These are phyloP conservation scores for Rhinogobio ventralis DNA, from an alignment of 2,797 vertebrate genomes.

Conservation along the genomic window DNA sequence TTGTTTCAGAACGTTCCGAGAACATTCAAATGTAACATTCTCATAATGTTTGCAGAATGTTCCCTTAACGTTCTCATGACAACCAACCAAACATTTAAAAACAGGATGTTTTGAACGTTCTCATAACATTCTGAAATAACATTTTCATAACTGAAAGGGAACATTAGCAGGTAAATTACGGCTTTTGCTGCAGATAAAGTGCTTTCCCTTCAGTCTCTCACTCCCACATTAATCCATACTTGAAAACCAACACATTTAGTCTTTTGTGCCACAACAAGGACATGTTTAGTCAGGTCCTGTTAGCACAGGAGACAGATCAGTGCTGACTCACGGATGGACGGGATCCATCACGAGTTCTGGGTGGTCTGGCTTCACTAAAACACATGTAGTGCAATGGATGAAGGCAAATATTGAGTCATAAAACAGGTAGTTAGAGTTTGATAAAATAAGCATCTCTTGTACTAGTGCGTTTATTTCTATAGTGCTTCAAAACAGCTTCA, in stretches of 20 bases:
- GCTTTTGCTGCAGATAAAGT: background rate
- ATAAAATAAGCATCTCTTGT: background rate
- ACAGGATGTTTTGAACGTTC: background rate
- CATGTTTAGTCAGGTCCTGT: conserved; percentile 57
- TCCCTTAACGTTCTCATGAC: background rate
- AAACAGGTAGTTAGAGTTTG: conserved; percentile 6
- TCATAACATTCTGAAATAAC: background rate
- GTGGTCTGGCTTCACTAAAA: conserved; percentile 34
- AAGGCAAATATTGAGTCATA: background rate
- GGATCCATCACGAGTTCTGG: conserved; percentile 28
- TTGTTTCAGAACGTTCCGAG: background rate
- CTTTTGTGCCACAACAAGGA: conserved; percentile 60
- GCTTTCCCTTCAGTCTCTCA: background rate
- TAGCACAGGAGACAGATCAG: conserved; percentile 31
- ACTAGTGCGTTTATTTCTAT: background rate
- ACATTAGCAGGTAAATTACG: background rate
- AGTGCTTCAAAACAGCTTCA: background rate
- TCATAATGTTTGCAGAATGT: background rate
- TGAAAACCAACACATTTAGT: conserved; percentile 42
- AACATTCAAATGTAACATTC: background rate
- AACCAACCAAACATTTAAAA: background rate
- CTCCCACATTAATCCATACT: background rate
- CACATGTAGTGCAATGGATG: background rate
- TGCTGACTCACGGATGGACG: conserved; percentile 46
- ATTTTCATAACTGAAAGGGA: background rate